Conservation (phyloP, 2,113 vertebrate species). For the Phasianus colchicus region DNA sequence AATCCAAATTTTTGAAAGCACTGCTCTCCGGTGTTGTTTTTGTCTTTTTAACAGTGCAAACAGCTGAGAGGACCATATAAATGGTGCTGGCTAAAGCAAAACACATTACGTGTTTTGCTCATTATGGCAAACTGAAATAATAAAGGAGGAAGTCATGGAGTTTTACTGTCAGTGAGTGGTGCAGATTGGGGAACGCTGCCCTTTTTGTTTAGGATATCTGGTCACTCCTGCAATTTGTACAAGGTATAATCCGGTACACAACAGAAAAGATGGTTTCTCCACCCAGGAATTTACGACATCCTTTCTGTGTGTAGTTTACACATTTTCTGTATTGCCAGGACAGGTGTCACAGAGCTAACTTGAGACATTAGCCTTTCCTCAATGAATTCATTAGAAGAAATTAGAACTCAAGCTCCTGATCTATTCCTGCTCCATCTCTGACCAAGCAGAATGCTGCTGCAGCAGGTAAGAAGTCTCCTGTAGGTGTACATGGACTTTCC, state of each 20-base stretch:
- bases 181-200: accelerated
- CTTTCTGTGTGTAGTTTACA: neutral
- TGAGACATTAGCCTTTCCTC: accelerated
- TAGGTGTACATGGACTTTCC: neutral
- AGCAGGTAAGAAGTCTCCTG: neutral
- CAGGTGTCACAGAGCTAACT: neutral
- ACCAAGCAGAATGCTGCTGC: neutral
- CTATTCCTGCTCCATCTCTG: neutral
- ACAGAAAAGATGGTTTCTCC: neutral
- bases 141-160: neutral
- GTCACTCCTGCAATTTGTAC: neutral
- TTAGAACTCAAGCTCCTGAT: accelerated
- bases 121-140: neutral
- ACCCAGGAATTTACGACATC: neutral
- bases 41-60: neutral
- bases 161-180: neutral
- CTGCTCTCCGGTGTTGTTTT: neutral
- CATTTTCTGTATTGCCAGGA: neutral
- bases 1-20: neutral
- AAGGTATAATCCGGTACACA: neutral
- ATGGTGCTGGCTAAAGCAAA: neutral
- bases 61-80: neutral
- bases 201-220: neutral
- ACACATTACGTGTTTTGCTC: neutral
- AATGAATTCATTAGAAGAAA: neutral